Base-by-base conservation (phyloP, 2,113 vertebrate genomes). In the Cacatua alba region DNA sequence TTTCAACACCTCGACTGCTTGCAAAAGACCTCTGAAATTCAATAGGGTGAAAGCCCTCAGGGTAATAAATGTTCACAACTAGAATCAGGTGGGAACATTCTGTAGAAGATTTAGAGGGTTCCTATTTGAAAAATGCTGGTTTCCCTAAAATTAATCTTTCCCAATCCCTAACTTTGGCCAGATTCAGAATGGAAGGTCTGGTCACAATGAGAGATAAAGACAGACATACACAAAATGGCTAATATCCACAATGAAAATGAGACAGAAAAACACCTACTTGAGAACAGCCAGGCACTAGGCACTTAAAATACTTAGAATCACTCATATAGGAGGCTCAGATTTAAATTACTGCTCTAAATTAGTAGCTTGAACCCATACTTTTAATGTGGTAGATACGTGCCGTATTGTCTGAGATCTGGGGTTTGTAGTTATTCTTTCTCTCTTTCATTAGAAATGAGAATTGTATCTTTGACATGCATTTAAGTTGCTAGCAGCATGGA, bases 11-110 rank as follows among this genome's bases (percentile, higher is more conserved):
- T 93, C 79, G 78, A 48, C 39, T 90, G 33, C 88, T 95, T 78
- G 52, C 48, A 81, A 83, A 82, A 88, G 90, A 55, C 82, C 79
- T 97, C 92, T 75, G 64, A 94, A 96, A 88, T 93, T 92, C 80
- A 88, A 39, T 83, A 78, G 60, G 64, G 68, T 92, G 60, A 72
- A 94, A 92, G 82, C 60, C 88, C 67, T 93, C 68, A 64, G 86
- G 93, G 80, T 92, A 92, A 86, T 92, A 75, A 90, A 92, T 55
- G 81, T 72, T 89, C 86, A 74, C 35, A 68, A 39, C 18, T 7
- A 64, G 43, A 91, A 59, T 84, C 77, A 83, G n/a, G 35, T 71
- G 60, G 69, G 86, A 94, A 75, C 2, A 3, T 52, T 94, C 77
- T 91, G 51, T 75, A 46, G 92, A 94, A 94, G 49, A 79, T 88